Conservation (phyloP, 2,797 vertebrate genomes). For the Balearica regulorum region DNA sequence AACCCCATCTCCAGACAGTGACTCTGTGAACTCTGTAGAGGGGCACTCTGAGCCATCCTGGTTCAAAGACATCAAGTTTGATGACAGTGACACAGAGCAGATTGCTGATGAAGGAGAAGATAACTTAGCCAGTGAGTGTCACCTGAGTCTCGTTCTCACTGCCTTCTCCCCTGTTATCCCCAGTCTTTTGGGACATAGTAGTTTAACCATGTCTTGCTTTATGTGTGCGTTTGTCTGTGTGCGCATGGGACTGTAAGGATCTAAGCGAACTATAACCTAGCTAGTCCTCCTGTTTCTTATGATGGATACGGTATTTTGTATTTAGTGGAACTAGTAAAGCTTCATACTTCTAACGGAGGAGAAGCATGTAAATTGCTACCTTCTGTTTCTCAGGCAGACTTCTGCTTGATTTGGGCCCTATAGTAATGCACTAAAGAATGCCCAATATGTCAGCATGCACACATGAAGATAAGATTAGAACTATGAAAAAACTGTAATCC, state of each 20-base stretch:
- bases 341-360: conserved; percentile 29
- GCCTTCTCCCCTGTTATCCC: neutral
- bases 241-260: neutral
- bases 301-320: conserved; percentile 64
- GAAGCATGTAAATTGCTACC: conserved; percentile 39
- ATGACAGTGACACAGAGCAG: conserved; percentile 97
- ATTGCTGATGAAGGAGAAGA: conserved; percentile 91
- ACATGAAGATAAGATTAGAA: neutral
- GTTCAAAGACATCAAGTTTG: conserved; percentile 99
- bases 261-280: conserved; percentile 13
- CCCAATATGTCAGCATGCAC: neutral
- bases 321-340: conserved; percentile 4
- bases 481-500: conserved; percentile 72
- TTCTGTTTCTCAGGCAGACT: neutral
- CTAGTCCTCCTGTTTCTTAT: neutral
- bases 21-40: conserved; percentile 95
- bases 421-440: neutral
- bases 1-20: conserved; percentile 96
- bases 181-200: neutral
- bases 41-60: conserved; percentile 97
- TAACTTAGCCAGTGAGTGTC: conserved; percentile 83
- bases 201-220: conserved; percentile 22
- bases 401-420: neutral
- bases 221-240: neutral
- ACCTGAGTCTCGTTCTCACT: neutral